phyloP scores from a whole-genome alignment of 1,140 invertebrate genomes.

The Euborellia annulipes region DNA sequence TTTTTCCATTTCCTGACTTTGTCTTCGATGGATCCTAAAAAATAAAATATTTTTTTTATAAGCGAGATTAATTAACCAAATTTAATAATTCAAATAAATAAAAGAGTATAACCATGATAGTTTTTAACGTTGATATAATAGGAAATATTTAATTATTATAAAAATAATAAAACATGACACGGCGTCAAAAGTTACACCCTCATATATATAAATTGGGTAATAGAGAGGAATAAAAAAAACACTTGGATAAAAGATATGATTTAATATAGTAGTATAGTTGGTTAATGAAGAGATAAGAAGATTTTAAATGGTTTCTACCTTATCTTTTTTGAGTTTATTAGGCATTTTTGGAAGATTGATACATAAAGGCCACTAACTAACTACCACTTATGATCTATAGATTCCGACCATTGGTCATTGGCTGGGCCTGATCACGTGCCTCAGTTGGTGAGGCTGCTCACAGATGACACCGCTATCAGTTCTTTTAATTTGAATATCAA shows the following conservation, averaged over 20 bases:
- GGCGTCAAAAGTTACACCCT: conserved; percentile 11
- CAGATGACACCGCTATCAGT: too few relatives aligned
- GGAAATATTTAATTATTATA: background rate
- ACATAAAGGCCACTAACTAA: too few relatives aligned
- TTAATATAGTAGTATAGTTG: background rate
- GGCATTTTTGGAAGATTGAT: conserved; percentile 5
- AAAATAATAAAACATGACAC: conserved; percentile 3
- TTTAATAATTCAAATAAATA: background rate
- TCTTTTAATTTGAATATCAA: too few relatives aligned
- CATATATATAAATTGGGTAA: background rate
- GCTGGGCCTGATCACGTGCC: too few relatives aligned
- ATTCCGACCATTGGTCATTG: too few relatives aligned
- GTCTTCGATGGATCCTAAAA: conserved; percentile 5
- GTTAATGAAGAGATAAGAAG: background rate
- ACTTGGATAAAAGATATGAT: background rate
- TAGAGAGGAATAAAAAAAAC: background rate
- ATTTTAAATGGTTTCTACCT: conserved; percentile 1
- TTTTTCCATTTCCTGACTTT: conserved; percentile 8
- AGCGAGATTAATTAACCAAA: background rate
- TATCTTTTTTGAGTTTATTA: conserved; percentile 10
- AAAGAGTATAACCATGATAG: background rate
- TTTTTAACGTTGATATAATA: background rate
- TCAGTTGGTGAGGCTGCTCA: too few relatives aligned
- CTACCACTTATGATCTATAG: too few relatives aligned
- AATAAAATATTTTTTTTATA: background rate